Base-by-base conservation (phyloP, 2,888 invertebrate genomes). In the Clistopyga incitator region DNA sequence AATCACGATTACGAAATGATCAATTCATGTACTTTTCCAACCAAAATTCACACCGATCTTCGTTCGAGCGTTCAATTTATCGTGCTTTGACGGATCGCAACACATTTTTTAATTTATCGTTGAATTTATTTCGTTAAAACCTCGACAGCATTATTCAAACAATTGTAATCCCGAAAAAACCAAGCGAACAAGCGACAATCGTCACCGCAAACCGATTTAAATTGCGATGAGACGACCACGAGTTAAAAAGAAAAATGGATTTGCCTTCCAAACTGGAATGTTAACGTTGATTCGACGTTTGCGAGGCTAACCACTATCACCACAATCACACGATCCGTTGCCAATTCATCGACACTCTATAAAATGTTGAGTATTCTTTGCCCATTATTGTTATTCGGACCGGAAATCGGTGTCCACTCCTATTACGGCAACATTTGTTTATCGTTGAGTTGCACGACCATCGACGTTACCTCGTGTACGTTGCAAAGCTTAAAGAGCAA, bases 361-460 rank as follows among this genome's bases (percentile, higher is more conserved):
- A 50, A 38, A 70, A 42, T 59, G 61, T 82, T 29, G 50, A 80
- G 64, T 1, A 45, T 65, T 50, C 18, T 78, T 81, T 42, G 65
- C 15, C 38, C n/a, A 75, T 81, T 84, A 76, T 65, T 79, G 78
- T 78, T 76, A 52, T 38, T 38, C 38, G 65, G 47, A 56, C 64
- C 29, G 56, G 78, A n/a, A 71, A 52, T 38, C 38, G 3, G 42
- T 23, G 59, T 72, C 54, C 65, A 59, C 38, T 38, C 72, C 61
- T 75, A 76, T 84, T 84, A 45, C 78, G 45, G 87, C 87, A 87
- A 86, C 84, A 72, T 82, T 78, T 85, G 86, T 88, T 88, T 78
- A 78, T 87, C 83, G 86, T 88, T 86, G 56, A 85, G 86, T 87
- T 88, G 86, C 85, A 70, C 82, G 38, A 82, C 80, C 82, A 84